A percentile compares a stretch with the other conserved stretches of the same genome.
These are phyloP conservation scores for Enteromius thamalakanensis DNA, from an alignment of 2,797 vertebrate genomes.

Conservation along the genomic window DNA sequence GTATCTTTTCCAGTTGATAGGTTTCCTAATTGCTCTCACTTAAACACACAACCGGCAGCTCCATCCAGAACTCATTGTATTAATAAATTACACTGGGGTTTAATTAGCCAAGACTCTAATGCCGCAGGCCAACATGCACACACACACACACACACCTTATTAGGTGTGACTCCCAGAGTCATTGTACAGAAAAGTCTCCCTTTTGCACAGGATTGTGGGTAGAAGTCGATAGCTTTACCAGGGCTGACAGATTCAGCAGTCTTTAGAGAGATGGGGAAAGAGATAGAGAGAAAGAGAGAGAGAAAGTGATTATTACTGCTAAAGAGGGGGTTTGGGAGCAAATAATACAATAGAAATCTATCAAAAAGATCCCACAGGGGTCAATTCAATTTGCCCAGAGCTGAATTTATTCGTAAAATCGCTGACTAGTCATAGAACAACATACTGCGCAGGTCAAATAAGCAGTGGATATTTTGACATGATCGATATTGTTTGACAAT, in stretches of 20 bases:
- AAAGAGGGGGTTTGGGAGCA: slow-evolving; percentile 8
- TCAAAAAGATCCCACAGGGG: slow-evolving; percentile 2
- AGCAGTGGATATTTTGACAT: slow-evolving; percentile 11
- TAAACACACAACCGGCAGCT: slow-evolving; percentile 38
- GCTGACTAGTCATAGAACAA: not conserved
- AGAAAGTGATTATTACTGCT: slow-evolving; percentile 4
- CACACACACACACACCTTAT: slow-evolving; percentile 18
- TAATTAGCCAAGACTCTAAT: slow-evolving; percentile 48
- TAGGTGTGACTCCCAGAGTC: slow-evolving; percentile 25
- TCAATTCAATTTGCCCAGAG: slow-evolving; percentile 22
- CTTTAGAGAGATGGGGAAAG: slow-evolving; percentile 20
- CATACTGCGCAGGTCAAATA: slow-evolving; percentile 4
- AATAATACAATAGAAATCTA: slow-evolving; percentile 14
- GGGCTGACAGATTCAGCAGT: slow-evolving; percentile 1
- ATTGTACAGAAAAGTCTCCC: not conserved
- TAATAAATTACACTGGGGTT: slow-evolving; percentile 56
- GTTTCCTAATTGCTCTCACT: slow-evolving; percentile 55
- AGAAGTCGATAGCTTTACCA: slow-evolving; percentile 40
- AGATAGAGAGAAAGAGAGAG: slow-evolving; percentile 20
- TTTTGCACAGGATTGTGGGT: slow-evolving; percentile 4
- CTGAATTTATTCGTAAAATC: not conserved
- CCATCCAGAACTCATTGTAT: slow-evolving; percentile 47
- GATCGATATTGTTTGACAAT: not conserved
- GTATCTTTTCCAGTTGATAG: slow-evolving; percentile 48
- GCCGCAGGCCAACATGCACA: slow-evolving; percentile 29